Base-by-base conservation (phyloP, 2,113 vertebrate species). In the Alectura lathami region DNA sequence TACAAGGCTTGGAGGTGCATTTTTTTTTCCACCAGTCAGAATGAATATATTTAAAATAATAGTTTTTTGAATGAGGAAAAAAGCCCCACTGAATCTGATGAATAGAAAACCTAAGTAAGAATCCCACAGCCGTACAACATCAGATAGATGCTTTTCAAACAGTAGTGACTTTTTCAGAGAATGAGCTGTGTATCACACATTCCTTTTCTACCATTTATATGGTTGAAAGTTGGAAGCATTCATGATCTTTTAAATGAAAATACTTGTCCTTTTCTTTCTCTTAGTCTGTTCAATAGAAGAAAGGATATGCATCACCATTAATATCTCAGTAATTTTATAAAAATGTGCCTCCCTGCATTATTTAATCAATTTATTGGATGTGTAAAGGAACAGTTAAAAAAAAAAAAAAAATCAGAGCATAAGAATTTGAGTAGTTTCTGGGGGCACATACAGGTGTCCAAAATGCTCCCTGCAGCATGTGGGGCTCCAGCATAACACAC, bases 401-500 rank as follows among this genome's bases (percentile, higher is more conserved):
- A 51, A 26, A 51, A 26, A 50, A 38, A 77, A 86, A 75, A 40
- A 76, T n/a, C 29, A 40, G 84, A 70, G 34, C 4, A 4, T 13
- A 62, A 60, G 36, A 47, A 80, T 50, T 17, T 72, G 13, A 34
- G 42, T 29, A 45, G 26, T 34, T 72, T 38, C n/a, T 29, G 32
- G 79, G 38, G 47, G 17, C 30, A 50, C 10, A 17, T 13, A 21
- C 5, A 47, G 45, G 21, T 36, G 12, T 56, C 36, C 45, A 47
- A 89, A 85, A 53, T 2, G 1, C 7, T 86, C 8, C 17, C 8
- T 66, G 3, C 2, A 59, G n/a, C 45, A 12, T 26, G 6, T 45
- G 24, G 40, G 48, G 6, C 57, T 88, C 26, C 72, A 69, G 13
- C 1, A 1, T 48, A 48, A 53, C 0, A 0, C 9, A 22, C 50